Percentiles rank a stretch among this genome's conserved stretches.
These are phyloP conservation scores for Cnemophilus loriae DNA, from an alignment of 2,113 vertebrate genomes.

Conservation along the genomic window DNA sequence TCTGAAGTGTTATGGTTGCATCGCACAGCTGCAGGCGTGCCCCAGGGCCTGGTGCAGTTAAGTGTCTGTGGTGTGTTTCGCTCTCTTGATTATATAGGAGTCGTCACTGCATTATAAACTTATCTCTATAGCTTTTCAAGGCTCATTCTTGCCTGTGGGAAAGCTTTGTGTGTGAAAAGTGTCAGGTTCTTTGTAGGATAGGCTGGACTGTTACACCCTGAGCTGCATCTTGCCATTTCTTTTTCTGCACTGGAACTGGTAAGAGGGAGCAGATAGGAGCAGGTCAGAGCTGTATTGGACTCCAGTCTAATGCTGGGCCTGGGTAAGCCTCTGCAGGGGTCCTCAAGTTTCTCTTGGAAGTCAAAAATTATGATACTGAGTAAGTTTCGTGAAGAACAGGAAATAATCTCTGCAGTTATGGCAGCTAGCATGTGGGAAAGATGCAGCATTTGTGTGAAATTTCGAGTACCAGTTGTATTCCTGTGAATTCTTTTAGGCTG, in stretches of 20 bases:
- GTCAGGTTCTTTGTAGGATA: neutral
- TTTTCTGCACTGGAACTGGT: neutral
- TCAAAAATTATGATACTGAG: neutral
- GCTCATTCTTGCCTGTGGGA: neutral
- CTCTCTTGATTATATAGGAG: neutral
- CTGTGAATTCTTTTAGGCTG: neutral
- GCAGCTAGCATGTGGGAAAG: neutral
- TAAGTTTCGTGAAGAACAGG: neutral
- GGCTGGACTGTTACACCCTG: neutral
- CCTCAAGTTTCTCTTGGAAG: neutral
- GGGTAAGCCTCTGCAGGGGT: neutral
- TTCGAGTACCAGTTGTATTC: neutral
- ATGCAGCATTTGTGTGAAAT: neutral
- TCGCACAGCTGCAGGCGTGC: neutral
- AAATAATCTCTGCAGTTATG: neutral
- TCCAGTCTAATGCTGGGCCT: neutral
- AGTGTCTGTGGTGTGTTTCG: neutral
- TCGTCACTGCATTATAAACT: neutral
- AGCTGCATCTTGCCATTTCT: neutral
- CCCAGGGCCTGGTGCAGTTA: neutral
- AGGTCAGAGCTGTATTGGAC: neutral
- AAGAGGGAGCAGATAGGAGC: neutral
- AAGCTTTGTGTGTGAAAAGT: neutral
- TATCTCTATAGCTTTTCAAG: neutral
- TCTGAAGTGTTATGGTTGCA: neutral